Percentiles rank a stretch among this genome's conserved stretches.
Evolutionary conservation across 1,140 invertebrate genomes (phyloP).

Genomic region (Ptiloglossa arizonensis): DNA sequence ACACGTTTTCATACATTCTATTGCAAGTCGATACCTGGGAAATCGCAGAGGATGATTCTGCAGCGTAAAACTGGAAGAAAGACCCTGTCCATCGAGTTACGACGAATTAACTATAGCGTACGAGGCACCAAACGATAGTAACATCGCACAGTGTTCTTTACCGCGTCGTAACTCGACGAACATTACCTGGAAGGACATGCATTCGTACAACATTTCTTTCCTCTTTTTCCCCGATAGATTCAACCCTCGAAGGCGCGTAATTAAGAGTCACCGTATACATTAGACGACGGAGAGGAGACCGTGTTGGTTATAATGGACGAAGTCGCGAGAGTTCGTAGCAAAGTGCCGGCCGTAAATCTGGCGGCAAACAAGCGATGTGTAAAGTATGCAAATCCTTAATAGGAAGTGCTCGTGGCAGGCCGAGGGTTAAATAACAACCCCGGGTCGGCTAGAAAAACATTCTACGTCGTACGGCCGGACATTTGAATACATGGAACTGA

Average conservation of each 20-base stretch:
- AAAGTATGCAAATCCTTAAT: conserved; percentile 56
- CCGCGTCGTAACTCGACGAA: no score
- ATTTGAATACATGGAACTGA: conserved; percentile 56
- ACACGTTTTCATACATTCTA: no score
- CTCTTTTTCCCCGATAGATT: background rate
- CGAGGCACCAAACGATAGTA: no score
- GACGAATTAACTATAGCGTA: no score
- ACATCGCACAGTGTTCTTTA: no score
- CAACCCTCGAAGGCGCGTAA: background rate
- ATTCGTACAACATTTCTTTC: background rate
- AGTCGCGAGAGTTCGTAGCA: conserved; percentile 36
- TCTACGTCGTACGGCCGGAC: conserved; percentile 26
- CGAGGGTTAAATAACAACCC: conserved; percentile 47
- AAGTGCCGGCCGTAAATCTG: conserved; percentile 53
- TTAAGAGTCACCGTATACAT: conserved; percentile 6
- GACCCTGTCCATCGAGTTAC: no score
- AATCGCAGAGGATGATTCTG: no score
- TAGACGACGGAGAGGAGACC: background rate
- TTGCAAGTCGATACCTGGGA: no score
- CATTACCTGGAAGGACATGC: no score
- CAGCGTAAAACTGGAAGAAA: no score
- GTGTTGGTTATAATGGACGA: conserved; percentile 22
- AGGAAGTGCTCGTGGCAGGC: conserved; percentile 37
- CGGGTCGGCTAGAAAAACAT: conserved; percentile 47
- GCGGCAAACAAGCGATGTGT: conserved; percentile 42